phyloP scores from a whole-genome alignment of 1,140 invertebrate genomes.

The Zaprionus camerounensis region DNA sequence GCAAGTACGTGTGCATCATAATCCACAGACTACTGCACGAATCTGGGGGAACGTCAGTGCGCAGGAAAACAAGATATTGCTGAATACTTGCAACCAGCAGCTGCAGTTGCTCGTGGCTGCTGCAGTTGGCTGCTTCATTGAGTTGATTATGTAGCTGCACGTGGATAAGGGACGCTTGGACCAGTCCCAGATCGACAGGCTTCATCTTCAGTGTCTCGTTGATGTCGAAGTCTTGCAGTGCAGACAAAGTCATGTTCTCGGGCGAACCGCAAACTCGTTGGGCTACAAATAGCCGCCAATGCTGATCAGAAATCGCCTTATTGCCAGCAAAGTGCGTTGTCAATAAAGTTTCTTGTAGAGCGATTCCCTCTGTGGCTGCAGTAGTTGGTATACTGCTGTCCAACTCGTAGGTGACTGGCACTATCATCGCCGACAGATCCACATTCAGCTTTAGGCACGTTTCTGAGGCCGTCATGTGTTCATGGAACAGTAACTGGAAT shows the following conservation, averaged over 20 bases:
- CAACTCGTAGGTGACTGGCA: slow-evolving; percentile 54
- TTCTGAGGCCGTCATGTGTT: slow-evolving; percentile 39
- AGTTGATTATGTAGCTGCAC: slow-evolving; percentile 41
- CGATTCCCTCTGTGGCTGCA: slow-evolving; percentile 23
- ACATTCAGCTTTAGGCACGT: slow-evolving; percentile 28
- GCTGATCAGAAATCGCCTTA: slow-evolving; percentile 17
- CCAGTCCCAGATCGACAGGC: slow-evolving; percentile 38
- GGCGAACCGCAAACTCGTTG: slow-evolving; percentile 8
- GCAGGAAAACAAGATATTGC: slow-evolving; percentile 34
- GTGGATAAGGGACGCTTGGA: slow-evolving; percentile 26
- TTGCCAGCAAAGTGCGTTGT: slow-evolving; percentile 28
- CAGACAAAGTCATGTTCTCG: slow-evolving; percentile 11
- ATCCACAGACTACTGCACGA: slow-evolving; percentile 37
- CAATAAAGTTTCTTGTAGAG: slow-evolving; percentile 22
- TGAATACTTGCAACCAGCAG: slow-evolving; percentile 40
- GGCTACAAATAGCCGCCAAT: slow-evolving; percentile 59
- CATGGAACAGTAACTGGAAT: slow-evolving; percentile 62
- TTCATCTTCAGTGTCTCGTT: slow-evolving; percentile 36
- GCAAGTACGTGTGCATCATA: slow-evolving; percentile 61
- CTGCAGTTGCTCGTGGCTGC: slow-evolving; percentile 47
- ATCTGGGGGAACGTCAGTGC: background rate
- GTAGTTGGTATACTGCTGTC: accelerated
- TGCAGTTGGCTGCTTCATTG: slow-evolving; percentile 54
- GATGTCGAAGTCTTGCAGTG: slow-evolving; percentile 48
- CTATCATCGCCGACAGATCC: slow-evolving; percentile 35